Evolutionary conservation across 2,113 vertebrate species (phyloP), one percentile per base, ranked within the genome.

Genomic region (Anarhynchus alexandrinus): DNA sequence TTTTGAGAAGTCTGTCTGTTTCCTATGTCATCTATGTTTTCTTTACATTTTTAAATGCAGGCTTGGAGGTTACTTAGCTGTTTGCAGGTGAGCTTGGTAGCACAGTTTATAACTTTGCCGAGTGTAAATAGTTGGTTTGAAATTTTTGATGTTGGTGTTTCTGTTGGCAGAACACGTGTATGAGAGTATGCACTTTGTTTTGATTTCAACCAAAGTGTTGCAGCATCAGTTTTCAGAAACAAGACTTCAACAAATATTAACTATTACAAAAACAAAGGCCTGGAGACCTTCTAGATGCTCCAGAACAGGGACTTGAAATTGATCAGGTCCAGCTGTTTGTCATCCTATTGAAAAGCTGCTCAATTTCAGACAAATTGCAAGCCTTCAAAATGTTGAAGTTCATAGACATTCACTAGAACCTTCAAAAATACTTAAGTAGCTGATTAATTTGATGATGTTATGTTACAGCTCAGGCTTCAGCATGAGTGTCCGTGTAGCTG

Each of bases 81-180:
- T 18, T 82, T 66, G 51, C 34, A 90, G 38, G 51, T 61, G 58
- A 86, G 57, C 64, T 52, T 26, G 19, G 17, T 49, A 14, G 47
- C 15, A 8, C 27, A 23, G 36, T 43, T 66, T 42, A 6, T 30
- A 22, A 34, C 65, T 77, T 77, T 38, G 27, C 19, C 19, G 18
- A 10, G 26, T 55, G 6, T 34, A 55, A 55, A 20, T 9, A 43
- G 6, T 49, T 67, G 58, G 23, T 36, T 38, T 72, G 45, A 36
- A 18, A 29, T 49, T 47, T 42, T 54, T 16, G 5, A 26, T 32
- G 23, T 16, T 70, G 71, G 19, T 29, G 22, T 72, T 87, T 67
- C 54, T 66, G 32, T 43, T 66, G 45, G 52, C 32, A 42, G 25
- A 66, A 58, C 0, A 1, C 0, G 2, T 11, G 17, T 19, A 3